A percentile compares a stretch with the other conserved stretches of the same genome.
phyloP scores from a whole-genome alignment of 2,888 invertebrate genomes.

The Euphydryas editha region DNA sequence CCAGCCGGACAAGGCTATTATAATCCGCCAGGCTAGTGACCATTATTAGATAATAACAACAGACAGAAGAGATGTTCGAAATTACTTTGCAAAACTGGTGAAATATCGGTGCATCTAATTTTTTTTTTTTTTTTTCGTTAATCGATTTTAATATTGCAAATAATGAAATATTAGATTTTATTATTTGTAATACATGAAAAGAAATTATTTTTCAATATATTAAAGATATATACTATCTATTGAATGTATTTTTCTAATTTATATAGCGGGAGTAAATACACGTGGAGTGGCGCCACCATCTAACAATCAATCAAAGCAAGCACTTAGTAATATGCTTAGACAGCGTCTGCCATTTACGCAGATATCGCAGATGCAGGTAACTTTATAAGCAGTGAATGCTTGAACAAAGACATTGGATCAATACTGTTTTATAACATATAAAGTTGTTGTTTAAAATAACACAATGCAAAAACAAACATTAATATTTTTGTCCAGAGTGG shows the following conservation, averaged over 20 bases:
- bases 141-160: too few species aligned
- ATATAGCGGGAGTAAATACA: slow-evolving; percentile 62
- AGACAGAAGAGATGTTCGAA: too few species aligned
- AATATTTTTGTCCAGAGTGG: slow-evolving; percentile 47
- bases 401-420: too few species aligned
- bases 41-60: neutral
- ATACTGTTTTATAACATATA: neutral
- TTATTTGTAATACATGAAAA: too few species aligned
- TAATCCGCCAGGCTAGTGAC: slow-evolving; percentile 66
- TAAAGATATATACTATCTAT: neutral
- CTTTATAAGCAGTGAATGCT: too few species aligned
- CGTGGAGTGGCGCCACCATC: slow-evolving; percentile 79
- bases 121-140: too few species aligned
- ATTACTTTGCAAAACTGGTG: neutral
- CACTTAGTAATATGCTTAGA: slow-evolving; percentile 92
- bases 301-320: slow-evolving; percentile 91
- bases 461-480: neutral
- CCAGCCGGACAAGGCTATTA: slow-evolving; percentile 79
- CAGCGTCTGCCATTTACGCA: slow-evolving; percentile 87
- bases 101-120: too few species aligned
- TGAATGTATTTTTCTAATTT: neutral
- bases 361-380: slow-evolving; percentile 77
- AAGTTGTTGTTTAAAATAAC: neutral
- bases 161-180: too few species aligned
- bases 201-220: too few species aligned